Evolutionary conservation across 2,888 invertebrate genomes (phyloP).

Genomic region (Nebria brevicollis): DNA sequence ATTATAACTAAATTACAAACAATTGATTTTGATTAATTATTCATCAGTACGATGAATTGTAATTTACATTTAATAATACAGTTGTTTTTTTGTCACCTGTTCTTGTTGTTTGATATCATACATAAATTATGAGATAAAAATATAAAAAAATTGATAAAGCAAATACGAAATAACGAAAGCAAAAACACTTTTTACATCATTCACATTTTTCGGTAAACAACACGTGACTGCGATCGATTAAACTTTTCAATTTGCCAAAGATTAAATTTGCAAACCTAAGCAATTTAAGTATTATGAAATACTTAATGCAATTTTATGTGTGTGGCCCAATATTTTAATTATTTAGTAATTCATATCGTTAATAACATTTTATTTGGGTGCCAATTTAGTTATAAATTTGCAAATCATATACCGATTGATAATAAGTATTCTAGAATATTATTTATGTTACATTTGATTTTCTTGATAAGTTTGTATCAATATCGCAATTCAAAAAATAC

Average conservation of each 20-base stretch:
- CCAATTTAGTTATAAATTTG: no score
- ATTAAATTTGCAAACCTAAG: neutral
- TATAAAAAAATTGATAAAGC: neutral
- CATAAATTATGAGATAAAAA: neutral
- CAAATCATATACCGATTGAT: no score
- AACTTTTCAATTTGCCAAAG: neutral
- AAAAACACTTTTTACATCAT: slow-evolving; percentile 15
- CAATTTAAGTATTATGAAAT: neutral
- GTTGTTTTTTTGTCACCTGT: neutral
- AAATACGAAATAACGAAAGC: slow-evolving; percentile 1
- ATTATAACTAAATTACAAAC: neutral
- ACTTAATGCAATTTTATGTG: neutral
- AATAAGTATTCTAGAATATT: no score
- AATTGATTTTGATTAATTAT: neutral
- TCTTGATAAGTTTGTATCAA: neutral
- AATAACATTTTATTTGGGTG: no score
- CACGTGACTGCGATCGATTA: slow-evolving; percentile 9
- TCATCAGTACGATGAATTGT: neutral
- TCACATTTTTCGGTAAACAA: slow-evolving; percentile 6
- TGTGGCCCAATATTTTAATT: neutral
- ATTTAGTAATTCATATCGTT: neutral
- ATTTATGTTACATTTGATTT: neutral
- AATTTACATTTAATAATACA: neutral
- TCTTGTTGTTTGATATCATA: neutral
- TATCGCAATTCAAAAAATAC: neutral